Evolutionary conservation across 2,113 vertebrate species (phyloP), one percentile per base, ranked within the genome.

Genomic region (Hirundichthys speculiger): DNA sequence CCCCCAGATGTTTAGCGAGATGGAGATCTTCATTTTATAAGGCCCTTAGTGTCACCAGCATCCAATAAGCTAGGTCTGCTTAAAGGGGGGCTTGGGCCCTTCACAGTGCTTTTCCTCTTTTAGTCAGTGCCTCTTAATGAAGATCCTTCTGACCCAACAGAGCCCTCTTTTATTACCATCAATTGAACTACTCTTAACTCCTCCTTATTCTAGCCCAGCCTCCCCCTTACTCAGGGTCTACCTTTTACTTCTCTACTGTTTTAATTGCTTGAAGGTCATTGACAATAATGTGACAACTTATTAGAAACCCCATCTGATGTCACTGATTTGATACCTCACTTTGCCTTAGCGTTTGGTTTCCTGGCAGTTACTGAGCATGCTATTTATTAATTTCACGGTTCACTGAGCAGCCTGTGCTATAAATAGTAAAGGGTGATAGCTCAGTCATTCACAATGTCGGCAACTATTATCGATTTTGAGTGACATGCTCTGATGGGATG

Each of bases 381-480:
- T 93, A 92, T 93, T 92, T 93, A 93, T 93, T 92, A 91, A 92
- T 94, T 93, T 93, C 89, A 91, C 25, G 83, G 92, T 92, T 92
- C 91, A 92, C 73, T 21, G 84, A 86, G 87, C 86, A 92, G 91
- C 89, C 89, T 82, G 82, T 75, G 75, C 88, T 91, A 90, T 93
- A 91, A 92, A 93, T 90, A 89, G 91, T 84, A 80, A 89, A 79
- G 82, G 86, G 89, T 89, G 88, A 90, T 88, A 88, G 81, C 73
- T 79, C 84, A 88, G 87, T 86, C 82, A 75, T 84, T 90, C 87
- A 85, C 84, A 75, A 70, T 88, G 83, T 84, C 77, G 65, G 81
- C 75, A 69, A 69, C 76, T 80, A 69, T 83, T 84, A 89, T 91
- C 80, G 83, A 91, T 91, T 90, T 84, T 73, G 74, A 84, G 73